A percentile compares a stretch with the other conserved stretches of the same genome.
These are phyloP conservation scores for Aphelinus atriplicis DNA, from an alignment of 1,140 invertebrate genomes.

Conservation along the genomic window DNA sequence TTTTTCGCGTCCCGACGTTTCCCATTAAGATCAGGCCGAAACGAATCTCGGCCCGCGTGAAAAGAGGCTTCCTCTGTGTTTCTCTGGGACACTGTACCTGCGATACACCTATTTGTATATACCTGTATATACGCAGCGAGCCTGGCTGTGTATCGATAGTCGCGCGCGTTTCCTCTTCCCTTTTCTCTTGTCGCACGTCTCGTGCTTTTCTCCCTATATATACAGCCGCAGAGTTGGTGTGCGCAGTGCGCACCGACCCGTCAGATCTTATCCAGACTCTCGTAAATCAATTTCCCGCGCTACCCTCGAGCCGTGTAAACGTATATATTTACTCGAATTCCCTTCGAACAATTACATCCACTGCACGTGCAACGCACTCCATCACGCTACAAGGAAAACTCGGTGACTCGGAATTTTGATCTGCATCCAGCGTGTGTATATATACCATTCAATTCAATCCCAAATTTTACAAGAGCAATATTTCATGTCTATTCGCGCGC, in stretches of 20 bases:
- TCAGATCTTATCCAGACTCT: conserved; percentile 11
- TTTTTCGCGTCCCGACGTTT: conserved; percentile 18
- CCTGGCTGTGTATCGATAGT: conserved; percentile 13
- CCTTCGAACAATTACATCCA: conserved; percentile 11
- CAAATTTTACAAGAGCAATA: too few relatives aligned
- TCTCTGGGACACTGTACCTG: too few relatives aligned
- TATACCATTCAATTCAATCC: too few relatives aligned
- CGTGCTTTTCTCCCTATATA: not conserved
- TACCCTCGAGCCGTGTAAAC: conserved; percentile 3
- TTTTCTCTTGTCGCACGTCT: not conserved
- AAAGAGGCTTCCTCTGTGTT: not conserved
- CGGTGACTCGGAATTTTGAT: too few relatives aligned
- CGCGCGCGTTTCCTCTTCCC: not conserved
- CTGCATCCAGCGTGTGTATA: too few relatives aligned
- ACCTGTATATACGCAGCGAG: too few relatives aligned
- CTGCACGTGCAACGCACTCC: not conserved
- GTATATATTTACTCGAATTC: conserved; percentile 16
- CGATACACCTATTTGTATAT: too few relatives aligned
- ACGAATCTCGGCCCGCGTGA: not conserved
- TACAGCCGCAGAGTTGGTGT: too few relatives aligned
- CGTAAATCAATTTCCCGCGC: conserved; percentile 21
- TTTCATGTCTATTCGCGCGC: too few relatives aligned
- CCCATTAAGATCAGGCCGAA: conserved; percentile 14
- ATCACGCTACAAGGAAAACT: too few relatives aligned
- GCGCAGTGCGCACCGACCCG: too few relatives aligned